Conservation (phyloP, 2,113 vertebrate genomes). For the Podarcis cretensis region DNA sequence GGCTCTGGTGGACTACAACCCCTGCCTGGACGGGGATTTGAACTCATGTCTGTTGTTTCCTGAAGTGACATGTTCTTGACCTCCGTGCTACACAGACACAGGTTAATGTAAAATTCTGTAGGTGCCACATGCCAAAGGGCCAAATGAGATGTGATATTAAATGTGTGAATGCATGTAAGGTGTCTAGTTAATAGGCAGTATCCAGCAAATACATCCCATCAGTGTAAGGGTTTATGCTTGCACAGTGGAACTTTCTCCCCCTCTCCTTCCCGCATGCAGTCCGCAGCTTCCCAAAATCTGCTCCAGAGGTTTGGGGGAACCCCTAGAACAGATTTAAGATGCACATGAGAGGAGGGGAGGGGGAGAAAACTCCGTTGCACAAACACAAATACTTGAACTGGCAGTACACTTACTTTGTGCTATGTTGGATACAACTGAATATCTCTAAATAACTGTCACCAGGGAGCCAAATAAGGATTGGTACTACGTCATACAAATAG, state of each 20-base stretch:
- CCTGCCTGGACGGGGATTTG: background rate
- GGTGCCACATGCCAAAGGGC: background rate
- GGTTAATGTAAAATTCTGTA: background rate
- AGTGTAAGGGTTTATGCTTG: too few species aligned
- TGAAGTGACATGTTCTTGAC: background rate
- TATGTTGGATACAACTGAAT: too few species aligned
- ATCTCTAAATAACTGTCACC: too few species aligned
- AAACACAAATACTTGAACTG: too few species aligned
- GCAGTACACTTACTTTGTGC: too few species aligned
- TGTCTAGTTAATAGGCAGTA: background rate
- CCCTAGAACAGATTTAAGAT: too few species aligned
- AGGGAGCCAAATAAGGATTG: background rate
- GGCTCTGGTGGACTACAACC: background rate
- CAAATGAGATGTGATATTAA: background rate
- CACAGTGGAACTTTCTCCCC: background rate
- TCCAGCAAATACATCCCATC: too few species aligned
- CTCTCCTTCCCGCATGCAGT: too few species aligned
- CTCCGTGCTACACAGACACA: background rate
- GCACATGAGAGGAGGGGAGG: too few species aligned
- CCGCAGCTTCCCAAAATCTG: too few species aligned
- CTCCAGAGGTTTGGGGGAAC: background rate
- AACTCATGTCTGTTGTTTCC: background rate
- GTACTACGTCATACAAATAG: background rate
- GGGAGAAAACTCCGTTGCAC: too few species aligned
- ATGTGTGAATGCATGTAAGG: too few species aligned